phyloP scores from a whole-genome alignment of 2,113 vertebrate genomes.

The Charina bottae region DNA sequence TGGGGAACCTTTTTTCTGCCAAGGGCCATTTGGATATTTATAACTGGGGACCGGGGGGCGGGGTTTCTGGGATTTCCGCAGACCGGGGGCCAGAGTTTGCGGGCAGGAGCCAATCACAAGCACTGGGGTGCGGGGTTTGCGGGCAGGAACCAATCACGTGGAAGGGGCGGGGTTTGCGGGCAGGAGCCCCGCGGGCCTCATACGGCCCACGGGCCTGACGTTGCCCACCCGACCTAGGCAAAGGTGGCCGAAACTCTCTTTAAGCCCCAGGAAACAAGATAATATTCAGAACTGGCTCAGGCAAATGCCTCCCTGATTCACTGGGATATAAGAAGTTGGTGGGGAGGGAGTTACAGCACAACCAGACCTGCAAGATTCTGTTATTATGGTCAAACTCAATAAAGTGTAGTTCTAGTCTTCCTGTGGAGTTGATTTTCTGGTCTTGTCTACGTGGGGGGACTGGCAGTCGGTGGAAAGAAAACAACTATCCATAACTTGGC shows the following conservation, averaged over 20 bases:
- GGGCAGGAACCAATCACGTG: too few relatives aligned
- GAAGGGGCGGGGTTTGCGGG: too few relatives aligned
- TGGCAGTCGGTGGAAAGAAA: background rate
- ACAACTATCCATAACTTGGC: slow-evolving; percentile 40
- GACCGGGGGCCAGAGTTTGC: too few relatives aligned
- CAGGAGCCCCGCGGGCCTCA: too few relatives aligned
- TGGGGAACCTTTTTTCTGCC: too few relatives aligned
- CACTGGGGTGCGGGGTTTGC: too few relatives aligned
- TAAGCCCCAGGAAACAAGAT: background rate
- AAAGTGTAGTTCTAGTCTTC: background rate
- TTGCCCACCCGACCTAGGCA: too few relatives aligned
- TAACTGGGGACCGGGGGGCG: too few relatives aligned
- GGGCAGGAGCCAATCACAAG: too few relatives aligned
- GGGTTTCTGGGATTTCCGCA: too few relatives aligned
- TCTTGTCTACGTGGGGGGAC: background rate
- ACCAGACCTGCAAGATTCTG: background rate
- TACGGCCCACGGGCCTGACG: too few relatives aligned
- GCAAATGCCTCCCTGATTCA: background rate
- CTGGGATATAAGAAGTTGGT: background rate
- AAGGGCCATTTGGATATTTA: too few relatives aligned
- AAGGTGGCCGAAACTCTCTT: background rate
- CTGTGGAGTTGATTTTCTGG: background rate
- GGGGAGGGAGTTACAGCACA: background rate
- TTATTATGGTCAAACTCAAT: background rate
- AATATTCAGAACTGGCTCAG: background rate